Evolutionary conservation across 2,888 invertebrate genomes (phyloP).

Genomic region (Calameuta filiformis): DNA sequence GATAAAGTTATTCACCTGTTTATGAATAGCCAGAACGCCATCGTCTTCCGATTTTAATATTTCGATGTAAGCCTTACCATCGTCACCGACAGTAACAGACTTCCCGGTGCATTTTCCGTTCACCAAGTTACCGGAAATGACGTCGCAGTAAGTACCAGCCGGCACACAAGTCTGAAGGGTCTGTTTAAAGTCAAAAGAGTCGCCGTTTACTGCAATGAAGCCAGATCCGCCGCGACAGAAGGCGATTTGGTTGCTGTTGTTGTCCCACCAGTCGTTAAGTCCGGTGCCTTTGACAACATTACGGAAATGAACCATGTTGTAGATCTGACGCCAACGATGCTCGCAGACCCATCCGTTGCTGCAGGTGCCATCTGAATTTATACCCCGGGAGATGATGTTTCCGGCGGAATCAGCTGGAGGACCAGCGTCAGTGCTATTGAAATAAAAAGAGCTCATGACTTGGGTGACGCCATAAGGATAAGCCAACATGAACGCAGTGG

Average conservation of each 20-base stretch:
- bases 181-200: conserved; percentile 71
- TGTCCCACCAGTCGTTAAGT: conserved; percentile 83
- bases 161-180: conserved; percentile 77
- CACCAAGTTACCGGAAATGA: conserved; percentile 77
- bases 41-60: conserved; percentile 71
- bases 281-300: conserved; percentile 73
- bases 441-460: conserved; percentile 88
- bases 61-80: conserved; percentile 71
- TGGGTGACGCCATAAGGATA: conserved; percentile 84
- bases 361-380: conserved; percentile 75
- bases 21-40: conserved; percentile 80
- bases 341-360: conserved; percentile 85
- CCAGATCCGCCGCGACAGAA: conserved; percentile 80
- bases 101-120: conserved; percentile 76
- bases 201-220: conserved; percentile 83
- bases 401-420: conserved; percentile 76
- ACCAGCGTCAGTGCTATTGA: conserved; percentile 70
- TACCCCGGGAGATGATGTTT: conserved; percentile 74
- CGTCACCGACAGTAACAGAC: conserved; percentile 70
- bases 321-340: conserved; percentile 86
- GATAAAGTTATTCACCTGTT: conserved; percentile 41
- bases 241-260: conserved; percentile 83
- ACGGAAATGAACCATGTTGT: conserved; percentile 81
- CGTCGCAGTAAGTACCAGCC: conserved; percentile 84
- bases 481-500: conserved; percentile 88